phyloP scores from a whole-genome alignment of 2,113 vertebrate species.

The Gorsachius goisagi region DNA sequence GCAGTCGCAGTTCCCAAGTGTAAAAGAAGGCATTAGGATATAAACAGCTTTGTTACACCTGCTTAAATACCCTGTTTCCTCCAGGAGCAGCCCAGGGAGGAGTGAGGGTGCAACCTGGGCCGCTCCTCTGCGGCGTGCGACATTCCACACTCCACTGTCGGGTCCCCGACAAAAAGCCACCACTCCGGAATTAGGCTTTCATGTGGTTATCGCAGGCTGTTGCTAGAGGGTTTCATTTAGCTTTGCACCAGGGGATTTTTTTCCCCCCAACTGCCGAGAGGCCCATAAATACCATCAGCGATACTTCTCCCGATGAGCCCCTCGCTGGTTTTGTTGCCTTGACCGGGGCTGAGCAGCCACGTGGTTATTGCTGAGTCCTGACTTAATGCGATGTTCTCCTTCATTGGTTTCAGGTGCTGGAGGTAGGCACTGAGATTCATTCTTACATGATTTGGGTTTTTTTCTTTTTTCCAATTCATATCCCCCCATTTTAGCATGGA shows the following conservation, averaged over 20 bases:
- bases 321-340: neutral
- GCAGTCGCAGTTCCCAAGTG: neutral
- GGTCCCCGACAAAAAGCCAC: neutral
- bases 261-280: neutral
- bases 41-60: constrained; percentile 12
- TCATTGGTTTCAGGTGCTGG: neutral
- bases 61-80: neutral
- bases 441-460: neutral
- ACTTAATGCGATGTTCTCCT: neutral
- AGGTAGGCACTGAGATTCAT: neutral
- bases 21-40: constrained; percentile 6
- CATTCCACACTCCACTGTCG: constrained; percentile 14
- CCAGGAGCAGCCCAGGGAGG: neutral
- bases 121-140: neutral
- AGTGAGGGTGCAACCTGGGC: neutral
- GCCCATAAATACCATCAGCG: neutral
- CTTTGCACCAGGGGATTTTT: neutral
- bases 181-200: neutral
- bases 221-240: neutral
- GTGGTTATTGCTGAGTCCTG: neutral
- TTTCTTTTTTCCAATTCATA: neutral
- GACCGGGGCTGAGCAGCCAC: neutral
- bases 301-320: neutral
- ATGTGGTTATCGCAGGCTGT: constrained; percentile 25
- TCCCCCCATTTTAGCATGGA: accelerated